Percentiles rank a stretch among this genome's conserved stretches.
Conservation (phyloP, 1,140 invertebrate genomes). For the Orchestia grillus region DNA sequence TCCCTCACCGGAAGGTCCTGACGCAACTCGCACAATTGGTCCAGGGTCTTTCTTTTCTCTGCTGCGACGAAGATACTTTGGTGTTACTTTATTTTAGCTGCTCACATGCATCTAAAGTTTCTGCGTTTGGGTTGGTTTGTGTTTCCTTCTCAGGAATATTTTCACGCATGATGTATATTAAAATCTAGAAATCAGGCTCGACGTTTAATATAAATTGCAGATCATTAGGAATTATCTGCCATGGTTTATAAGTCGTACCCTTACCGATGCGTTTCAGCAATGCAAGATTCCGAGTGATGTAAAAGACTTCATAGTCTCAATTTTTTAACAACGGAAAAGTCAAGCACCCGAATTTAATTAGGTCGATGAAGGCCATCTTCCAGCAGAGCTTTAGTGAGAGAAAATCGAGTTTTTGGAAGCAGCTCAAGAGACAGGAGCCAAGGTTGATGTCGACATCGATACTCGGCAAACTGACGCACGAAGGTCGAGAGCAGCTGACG, state of each 20-base stretch:
- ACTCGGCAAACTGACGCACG: slow-evolving; percentile 4
- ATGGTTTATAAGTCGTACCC: not conserved
- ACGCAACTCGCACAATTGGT: not conserved
- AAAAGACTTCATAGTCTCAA: not conserved
- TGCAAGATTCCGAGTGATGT: not conserved
- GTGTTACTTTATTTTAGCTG: not conserved
- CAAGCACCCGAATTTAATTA: not conserved
- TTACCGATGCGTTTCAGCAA: not conserved
- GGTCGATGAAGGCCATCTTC: not conserved
- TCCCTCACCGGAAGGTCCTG: not conserved
- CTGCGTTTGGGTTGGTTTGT: not conserved
- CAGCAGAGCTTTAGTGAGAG: not conserved
- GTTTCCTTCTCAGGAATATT: not conserved
- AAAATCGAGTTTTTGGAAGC: not conserved
- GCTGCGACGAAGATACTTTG: not conserved
- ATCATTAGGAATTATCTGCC: not conserved
- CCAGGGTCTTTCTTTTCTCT: not conserved
- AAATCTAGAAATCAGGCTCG: not conserved
- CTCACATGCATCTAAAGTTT: not conserved
- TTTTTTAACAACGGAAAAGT: not conserved
- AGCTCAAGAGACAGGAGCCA: not conserved
- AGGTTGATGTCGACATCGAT: not conserved
- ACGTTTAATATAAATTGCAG: not conserved
- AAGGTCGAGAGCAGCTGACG: not conserved
- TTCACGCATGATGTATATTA: not conserved